Evolutionary conservation across 1,140 invertebrate species (phyloP).

Genomic region (Heliconius eleuchia): DNA sequence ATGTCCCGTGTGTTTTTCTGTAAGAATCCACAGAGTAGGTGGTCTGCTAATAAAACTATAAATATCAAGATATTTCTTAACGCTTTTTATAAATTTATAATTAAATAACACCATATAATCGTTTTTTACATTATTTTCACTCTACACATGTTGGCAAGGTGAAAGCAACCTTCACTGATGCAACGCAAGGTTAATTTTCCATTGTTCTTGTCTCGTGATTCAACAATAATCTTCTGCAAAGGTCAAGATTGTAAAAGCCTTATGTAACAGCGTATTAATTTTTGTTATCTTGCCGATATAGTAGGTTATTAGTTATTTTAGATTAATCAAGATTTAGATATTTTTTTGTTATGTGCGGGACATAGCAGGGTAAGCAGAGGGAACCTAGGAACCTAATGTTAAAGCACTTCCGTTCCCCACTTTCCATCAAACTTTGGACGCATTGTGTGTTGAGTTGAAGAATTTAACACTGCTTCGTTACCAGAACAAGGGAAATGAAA

Average conservation of each 20-base stretch:
- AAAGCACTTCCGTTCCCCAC: no score
- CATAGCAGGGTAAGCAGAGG: no score
- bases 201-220: conserved; percentile 23
- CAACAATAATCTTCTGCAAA: neutral
- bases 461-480: no score
- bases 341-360: no score
- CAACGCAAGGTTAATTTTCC: conserved; percentile 24
- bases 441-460: no score
- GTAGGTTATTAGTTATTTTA: no score
- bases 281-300: neutral
- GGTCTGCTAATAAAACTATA: neutral
- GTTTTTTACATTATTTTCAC: neutral
- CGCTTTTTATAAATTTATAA: neutral
- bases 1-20: neutral
- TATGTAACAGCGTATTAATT: neutral
- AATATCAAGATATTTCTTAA: neutral
- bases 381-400: no score
- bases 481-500: no score
- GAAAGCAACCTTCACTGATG: conserved; percentile 3
- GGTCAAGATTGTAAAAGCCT: conserved; percentile 5
- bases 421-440: no score
- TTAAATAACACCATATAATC: neutral
- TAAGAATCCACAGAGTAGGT: neutral
- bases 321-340: no score
- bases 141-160: neutral